These are phyloP conservation scores for Castor canadensis DNA, from an alignment of 2,113 vertebrate genomes.

Conservation along the genomic window DNA sequence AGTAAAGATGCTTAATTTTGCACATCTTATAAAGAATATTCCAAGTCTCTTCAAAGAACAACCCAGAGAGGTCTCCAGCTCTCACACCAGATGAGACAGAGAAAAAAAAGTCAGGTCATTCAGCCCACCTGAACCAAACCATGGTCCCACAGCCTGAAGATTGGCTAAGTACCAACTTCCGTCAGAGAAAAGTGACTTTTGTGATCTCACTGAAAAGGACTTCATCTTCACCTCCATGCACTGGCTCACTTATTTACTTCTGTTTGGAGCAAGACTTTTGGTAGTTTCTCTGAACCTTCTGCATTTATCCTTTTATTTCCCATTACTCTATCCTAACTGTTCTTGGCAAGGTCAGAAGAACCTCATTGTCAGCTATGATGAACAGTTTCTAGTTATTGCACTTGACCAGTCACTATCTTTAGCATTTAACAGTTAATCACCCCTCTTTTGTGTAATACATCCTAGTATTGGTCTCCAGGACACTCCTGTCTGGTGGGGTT, in stretches of 20 bases:
- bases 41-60: neutral
- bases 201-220: neutral
- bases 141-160: neutral
- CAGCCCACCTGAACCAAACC: neutral
- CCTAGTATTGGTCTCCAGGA: neutral
- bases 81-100: neutral
- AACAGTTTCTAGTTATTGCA: neutral
- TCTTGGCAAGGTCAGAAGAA: neutral
- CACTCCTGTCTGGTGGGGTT: neutral
- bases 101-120: neutral
- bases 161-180: neutral
- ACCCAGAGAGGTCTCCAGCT: neutral
- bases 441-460: neutral
- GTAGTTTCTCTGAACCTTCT: neutral
- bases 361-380: neutral
- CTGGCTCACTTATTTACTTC: neutral
- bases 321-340: neutral
- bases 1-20: neutral
- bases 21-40: neutral
- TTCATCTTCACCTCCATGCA: neutral
- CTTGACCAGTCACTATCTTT: neutral
- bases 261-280: neutral
- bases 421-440: neutral
- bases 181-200: neutral
- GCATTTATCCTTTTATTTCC: neutral